Evolutionary conservation across 2,797 vertebrate species (phyloP), one percentile per base, ranked within the genome.

Genomic region (Sebastes vulpes): DNA sequence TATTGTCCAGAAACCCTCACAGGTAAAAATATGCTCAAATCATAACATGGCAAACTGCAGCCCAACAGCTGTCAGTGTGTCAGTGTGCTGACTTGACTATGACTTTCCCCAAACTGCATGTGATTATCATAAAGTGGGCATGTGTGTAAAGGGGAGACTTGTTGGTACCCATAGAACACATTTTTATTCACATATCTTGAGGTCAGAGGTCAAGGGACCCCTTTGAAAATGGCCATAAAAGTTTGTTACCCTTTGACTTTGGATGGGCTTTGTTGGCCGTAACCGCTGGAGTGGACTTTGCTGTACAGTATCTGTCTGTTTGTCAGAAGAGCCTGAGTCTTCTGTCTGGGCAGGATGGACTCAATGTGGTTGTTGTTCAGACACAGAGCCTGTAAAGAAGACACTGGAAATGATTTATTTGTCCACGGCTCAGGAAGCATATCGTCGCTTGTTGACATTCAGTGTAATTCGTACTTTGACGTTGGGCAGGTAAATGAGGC

Each of bases 311-410:
- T 91, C 84, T 97, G 96, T 82, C 95, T 96, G 84, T 86, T 97
- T 65, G 93, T 96, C 83, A 96, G 82, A 69, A 97, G 95, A 71
- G 89, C 77, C 75, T 94, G 94, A 74, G 93, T 85, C 82, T 96
- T 98, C 84, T 95, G 89, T 87, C 91, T 93, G 10, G 97, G 97
- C 29, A 97, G 80, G 77, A 97, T 97, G 75, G 97, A 98, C 85
- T 97, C 97, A 73, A 97, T 97, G 85, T 94, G 97, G 90, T 97
- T 98, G 92, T 97, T 93, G 88, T 97, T 97, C 74, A 97, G 93
- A 91, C 88, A 96, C 64, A 98, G 92, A 32, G 92, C 94, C 97
- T 98, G 84, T 3, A 79, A 64, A 76, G 8, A 80, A 26, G 18
- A 87, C 7, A 72, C 1, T 20, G 14, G 31, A 78, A 60, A 65